Conservation (phyloP, 2,888 invertebrate species). For the Lithosia quadra region DNA sequence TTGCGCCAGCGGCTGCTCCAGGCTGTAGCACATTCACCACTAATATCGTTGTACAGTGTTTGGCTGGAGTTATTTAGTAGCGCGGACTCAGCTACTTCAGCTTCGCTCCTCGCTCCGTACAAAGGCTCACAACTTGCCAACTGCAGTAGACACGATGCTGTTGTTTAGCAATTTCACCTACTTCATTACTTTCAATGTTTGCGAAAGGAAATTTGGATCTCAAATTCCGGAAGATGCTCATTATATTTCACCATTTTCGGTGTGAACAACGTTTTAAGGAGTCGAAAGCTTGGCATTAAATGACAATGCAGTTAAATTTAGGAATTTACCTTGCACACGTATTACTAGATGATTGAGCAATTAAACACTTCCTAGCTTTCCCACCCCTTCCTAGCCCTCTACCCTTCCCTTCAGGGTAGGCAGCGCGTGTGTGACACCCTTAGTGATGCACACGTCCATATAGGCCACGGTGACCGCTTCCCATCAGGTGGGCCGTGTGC, state of each 20-base stretch:
- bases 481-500: too few relatives aligned
- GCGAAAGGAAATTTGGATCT: background rate
- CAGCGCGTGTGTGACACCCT: too few relatives aligned
- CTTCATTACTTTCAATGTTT: constrained; percentile 5
- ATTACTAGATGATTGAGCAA: background rate
- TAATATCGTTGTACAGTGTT: constrained; percentile 58
- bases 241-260: background rate
- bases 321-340: too few relatives aligned
- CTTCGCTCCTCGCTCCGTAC: background rate
- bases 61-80: constrained; percentile 52
- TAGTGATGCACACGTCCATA: too few relatives aligned
- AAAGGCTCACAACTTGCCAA: constrained; percentile 19
- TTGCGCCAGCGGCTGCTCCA: background rate
- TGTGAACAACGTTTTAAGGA: background rate
- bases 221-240: background rate
- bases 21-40: constrained; percentile 33
- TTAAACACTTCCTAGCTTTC: too few relatives aligned
- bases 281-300: too few relatives aligned
- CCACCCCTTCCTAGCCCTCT: too few relatives aligned
- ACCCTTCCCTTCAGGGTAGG: too few relatives aligned
- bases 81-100: constrained; percentile 19
- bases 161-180: constrained; percentile 14
- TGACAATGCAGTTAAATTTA: too few relatives aligned
- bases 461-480: too few relatives aligned
- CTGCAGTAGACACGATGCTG: constrained; percentile 7